Conservation (phyloP, 2,797 vertebrate genomes). For the Takifugu rubripes region DNA sequence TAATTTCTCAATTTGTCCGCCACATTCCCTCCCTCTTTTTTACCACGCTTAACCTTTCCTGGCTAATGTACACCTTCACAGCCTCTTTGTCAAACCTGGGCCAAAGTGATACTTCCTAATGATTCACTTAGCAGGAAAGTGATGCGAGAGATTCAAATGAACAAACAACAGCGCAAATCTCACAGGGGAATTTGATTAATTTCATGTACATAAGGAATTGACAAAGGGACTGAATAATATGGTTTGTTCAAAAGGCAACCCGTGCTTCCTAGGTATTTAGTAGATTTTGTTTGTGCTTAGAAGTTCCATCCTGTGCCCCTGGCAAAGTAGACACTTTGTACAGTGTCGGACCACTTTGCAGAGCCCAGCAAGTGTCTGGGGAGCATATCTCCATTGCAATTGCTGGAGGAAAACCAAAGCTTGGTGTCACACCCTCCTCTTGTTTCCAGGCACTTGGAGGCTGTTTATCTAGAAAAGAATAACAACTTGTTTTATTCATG, state of each 20-base stretch:
- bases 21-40: constrained; percentile 64
- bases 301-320: constrained; percentile 66
- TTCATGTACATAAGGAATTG: constrained; percentile 58
- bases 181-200: constrained; percentile 60
- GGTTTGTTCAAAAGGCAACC: constrained; percentile 51
- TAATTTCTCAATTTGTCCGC: constrained; percentile 81
- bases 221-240: constrained; percentile 62
- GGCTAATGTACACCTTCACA: constrained; percentile 60
- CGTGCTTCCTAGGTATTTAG: constrained; percentile 58
- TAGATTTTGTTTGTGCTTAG: constrained; percentile 65
- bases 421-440: constrained; percentile 51
- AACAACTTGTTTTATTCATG: constrained; percentile 79
- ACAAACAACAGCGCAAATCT: constrained; percentile 56
- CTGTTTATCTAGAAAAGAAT: constrained; percentile 77
- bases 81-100: constrained; percentile 69
- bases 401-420: constrained; percentile 73
- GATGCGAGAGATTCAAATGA: constrained; percentile 58
- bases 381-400: constrained; percentile 60
- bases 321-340: constrained; percentile 62
- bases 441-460: constrained; percentile 70
- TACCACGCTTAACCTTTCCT: constrained; percentile 69
- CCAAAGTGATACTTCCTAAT: constrained; percentile 67
- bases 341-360: constrained; percentile 54
- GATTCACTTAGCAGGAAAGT: constrained; percentile 58
- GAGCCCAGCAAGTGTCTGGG: constrained; percentile 62